A percentile compares a stretch with the other conserved stretches of the same genome.
phyloP scores from a whole-genome alignment of 1,140 invertebrate species.

The Drosophila repletoides region DNA sequence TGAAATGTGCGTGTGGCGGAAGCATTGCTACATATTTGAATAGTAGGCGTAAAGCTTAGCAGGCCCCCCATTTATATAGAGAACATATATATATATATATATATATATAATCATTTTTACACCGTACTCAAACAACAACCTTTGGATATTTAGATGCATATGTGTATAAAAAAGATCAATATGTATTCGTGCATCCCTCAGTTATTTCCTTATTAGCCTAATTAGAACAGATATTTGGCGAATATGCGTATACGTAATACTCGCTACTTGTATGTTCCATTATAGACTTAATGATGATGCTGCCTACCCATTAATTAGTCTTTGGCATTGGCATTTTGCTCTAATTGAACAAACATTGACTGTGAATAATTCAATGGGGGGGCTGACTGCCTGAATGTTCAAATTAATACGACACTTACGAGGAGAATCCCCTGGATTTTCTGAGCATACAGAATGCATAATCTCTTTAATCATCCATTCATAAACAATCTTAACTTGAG shows the following conservation, averaged over 20 bases:
- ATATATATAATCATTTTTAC: neutral
- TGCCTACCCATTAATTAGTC: constrained; percentile 38
- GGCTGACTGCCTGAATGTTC: constrained; percentile 27
- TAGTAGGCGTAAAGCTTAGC: neutral
- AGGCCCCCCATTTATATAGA: neutral
- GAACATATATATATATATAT: neutral
- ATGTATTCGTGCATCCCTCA: neutral
- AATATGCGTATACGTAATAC: neutral
- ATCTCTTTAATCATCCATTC: constrained; percentile 1
- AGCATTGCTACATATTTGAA: neutral
- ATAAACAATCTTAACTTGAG: neutral
- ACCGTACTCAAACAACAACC: too few relatives aligned
- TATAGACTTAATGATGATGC: constrained; percentile 22
- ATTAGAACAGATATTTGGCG: constrained; percentile 6
- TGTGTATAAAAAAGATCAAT: too few relatives aligned
- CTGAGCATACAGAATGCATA: neutral
- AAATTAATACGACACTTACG: constrained; percentile 33
- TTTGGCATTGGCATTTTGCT: constrained; percentile 20
- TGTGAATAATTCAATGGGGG: constrained; percentile 30
- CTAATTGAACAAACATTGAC: constrained; percentile 42
- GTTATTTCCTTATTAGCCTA: constrained; percentile 41
- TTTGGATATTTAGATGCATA: too few relatives aligned
- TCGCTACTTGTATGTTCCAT: neutral
- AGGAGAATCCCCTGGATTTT: neutral
- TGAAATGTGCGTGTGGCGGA: constrained; percentile 28